Evolutionary conservation across 2,797 vertebrate genomes (phyloP).

Genomic region (Tauraco hartlaubi): DNA sequence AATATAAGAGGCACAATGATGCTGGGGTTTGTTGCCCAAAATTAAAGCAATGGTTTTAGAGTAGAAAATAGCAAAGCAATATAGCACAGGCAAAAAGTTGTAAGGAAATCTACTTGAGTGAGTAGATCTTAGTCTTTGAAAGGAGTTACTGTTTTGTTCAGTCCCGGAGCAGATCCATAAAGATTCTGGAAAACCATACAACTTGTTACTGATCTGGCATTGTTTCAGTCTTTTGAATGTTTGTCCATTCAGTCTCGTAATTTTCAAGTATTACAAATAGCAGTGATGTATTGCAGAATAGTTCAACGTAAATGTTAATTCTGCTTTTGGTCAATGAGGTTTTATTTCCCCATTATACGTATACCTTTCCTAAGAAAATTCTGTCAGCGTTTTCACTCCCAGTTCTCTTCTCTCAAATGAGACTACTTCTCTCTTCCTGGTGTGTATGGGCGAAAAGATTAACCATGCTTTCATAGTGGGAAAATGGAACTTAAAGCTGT

Average conservation of each 20-base stretch:
- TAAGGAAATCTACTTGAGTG: background rate
- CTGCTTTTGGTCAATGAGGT: background rate
- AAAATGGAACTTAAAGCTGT: background rate
- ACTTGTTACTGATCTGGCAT: background rate
- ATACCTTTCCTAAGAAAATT: background rate
- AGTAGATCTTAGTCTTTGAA: background rate
- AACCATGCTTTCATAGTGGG: background rate
- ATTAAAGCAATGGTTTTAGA: background rate
- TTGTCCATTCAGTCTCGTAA: background rate
- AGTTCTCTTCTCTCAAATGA: conserved; percentile 31
- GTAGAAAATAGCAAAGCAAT: background rate
- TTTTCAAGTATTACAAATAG: background rate
- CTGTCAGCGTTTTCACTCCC: background rate
- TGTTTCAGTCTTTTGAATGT: background rate
- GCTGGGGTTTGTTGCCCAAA: background rate
- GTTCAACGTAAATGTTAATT: background rate
- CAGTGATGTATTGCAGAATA: background rate
- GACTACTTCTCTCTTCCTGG: background rate
- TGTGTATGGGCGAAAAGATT: background rate
- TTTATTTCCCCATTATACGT: conserved; percentile 3
- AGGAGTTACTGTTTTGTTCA: background rate
- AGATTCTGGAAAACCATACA: background rate
- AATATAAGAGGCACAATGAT: background rate
- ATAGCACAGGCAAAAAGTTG: background rate
- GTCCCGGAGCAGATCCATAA: background rate